Evolutionary conservation across 2,888 invertebrate genomes (phyloP).

Genomic region (Eupithecia dodoneata): DNA sequence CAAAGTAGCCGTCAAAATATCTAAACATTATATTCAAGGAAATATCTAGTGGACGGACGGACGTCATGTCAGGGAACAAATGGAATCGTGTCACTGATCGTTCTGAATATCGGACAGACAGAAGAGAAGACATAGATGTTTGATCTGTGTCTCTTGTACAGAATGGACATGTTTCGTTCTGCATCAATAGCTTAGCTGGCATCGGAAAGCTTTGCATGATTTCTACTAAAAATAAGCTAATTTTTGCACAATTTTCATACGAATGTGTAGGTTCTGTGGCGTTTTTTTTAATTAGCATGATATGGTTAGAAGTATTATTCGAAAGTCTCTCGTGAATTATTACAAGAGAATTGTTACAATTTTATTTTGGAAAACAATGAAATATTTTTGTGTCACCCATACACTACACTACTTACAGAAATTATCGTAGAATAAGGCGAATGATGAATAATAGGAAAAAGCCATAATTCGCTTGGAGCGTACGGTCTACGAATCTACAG

Average conservation of each 20-base stretch:
- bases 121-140: slow-evolving; percentile 6
- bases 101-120: slow-evolving; percentile 56
- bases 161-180: background rate
- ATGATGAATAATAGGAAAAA: background rate
- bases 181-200: background rate
- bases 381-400: background rate
- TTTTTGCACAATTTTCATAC: background rate
- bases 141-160: slow-evolving; percentile 31
- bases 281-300: background rate
- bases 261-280: background rate
- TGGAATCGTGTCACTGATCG: slow-evolving; percentile 63
- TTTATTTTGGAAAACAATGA: background rate
- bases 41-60: slow-evolving; percentile 44
- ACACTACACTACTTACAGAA: background rate
- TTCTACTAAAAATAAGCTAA: background rate
- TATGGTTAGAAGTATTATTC: background rate
- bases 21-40: slow-evolving; percentile 58
- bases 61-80: slow-evolving; percentile 58
- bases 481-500: slow-evolving; percentile 43
- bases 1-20: slow-evolving; percentile 52
- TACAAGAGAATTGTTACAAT: background rate
- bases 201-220: background rate
- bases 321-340: background rate
- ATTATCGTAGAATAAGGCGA: background rate
- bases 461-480: background rate